These are phyloP conservation scores for Rhinichthys osculus DNA, from an alignment of 2,797 vertebrate genomes.

Conservation along the genomic window DNA sequence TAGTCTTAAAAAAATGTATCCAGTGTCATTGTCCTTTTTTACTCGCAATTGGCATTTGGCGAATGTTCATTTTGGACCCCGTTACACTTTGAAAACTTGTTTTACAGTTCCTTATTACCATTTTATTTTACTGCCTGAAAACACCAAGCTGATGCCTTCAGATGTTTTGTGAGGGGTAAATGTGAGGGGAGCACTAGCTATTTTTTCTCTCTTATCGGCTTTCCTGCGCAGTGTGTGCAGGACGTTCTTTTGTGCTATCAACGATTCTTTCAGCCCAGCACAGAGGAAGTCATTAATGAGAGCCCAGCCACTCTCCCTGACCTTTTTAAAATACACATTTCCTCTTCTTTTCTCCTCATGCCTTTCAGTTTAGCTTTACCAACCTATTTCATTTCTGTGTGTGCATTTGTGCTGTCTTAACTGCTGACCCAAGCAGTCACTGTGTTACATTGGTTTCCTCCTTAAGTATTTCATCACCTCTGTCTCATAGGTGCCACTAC, in stretches of 20 bases:
- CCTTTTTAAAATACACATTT: slow-evolving; percentile 49
- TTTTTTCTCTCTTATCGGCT: slow-evolving; percentile 44
- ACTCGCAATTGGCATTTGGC: neutral
- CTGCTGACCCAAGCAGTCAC: slow-evolving; percentile 44
- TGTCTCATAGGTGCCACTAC: slow-evolving; percentile 55
- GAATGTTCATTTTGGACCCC: neutral
- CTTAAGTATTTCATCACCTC: slow-evolving; percentile 25
- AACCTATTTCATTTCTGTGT: slow-evolving; percentile 37
- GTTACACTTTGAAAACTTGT: slow-evolving; percentile 45
- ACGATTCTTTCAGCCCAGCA: slow-evolving; percentile 37
- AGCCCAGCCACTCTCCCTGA: slow-evolving; percentile 24
- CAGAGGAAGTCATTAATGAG: slow-evolving; percentile 41
- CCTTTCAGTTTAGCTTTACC: slow-evolving; percentile 53
- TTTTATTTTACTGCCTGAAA: slow-evolving; percentile 69
- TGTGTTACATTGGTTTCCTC: slow-evolving; percentile 25
- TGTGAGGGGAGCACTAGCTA: slow-evolving; percentile 52
- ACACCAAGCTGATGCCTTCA: slow-evolving; percentile 80
- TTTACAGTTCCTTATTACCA: slow-evolving; percentile 44
- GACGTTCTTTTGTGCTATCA: slow-evolving; percentile 54
- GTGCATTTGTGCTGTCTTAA: slow-evolving; percentile 33
- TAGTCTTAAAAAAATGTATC: neutral
- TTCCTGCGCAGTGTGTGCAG: slow-evolving; percentile 33
- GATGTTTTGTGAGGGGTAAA: slow-evolving; percentile 62
- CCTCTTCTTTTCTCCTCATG: slow-evolving; percentile 57
- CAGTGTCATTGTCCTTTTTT: neutral